These are phyloP conservation scores for Lates japonicus DNA, from an alignment of 2,797 vertebrate species.

Conservation along the genomic window DNA sequence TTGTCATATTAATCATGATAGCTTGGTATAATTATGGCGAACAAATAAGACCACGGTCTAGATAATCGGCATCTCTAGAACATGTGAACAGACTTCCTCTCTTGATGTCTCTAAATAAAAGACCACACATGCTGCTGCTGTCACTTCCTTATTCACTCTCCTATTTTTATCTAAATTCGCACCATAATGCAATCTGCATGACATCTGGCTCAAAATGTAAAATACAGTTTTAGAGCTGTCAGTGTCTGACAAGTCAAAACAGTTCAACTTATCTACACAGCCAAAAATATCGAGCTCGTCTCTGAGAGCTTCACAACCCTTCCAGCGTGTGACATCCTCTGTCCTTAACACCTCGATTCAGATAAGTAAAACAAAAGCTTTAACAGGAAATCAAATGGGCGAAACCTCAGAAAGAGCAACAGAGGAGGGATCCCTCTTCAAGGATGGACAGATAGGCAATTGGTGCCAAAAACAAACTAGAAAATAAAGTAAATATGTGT, in stretches of 20 bases:
- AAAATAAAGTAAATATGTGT: background rate
- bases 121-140: background rate
- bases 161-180: background rate
- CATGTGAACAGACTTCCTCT: background rate
- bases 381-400: background rate
- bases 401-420: background rate
- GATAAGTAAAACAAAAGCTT: background rate
- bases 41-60: conserved; percentile 29
- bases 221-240: background rate
- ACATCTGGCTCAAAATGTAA: background rate
- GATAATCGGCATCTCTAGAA: background rate
- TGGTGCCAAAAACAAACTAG: background rate
- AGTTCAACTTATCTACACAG: background rate
- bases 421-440: background rate
- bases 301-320: background rate
- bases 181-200: background rate
- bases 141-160: background rate
- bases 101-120: conserved; percentile 8
- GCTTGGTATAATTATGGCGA: conserved; percentile 22
- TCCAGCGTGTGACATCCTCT: background rate
- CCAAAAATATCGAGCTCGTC: background rate
- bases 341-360: background rate
- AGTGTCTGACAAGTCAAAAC: background rate
- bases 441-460: background rate
- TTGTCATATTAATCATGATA: conserved; percentile 8